A percentile compares a stretch with the other conserved stretches of the same genome.
These are phyloP conservation scores for Oryzias celebensis DNA, from an alignment of 2,113 vertebrate genomes.

Conservation along the genomic window DNA sequence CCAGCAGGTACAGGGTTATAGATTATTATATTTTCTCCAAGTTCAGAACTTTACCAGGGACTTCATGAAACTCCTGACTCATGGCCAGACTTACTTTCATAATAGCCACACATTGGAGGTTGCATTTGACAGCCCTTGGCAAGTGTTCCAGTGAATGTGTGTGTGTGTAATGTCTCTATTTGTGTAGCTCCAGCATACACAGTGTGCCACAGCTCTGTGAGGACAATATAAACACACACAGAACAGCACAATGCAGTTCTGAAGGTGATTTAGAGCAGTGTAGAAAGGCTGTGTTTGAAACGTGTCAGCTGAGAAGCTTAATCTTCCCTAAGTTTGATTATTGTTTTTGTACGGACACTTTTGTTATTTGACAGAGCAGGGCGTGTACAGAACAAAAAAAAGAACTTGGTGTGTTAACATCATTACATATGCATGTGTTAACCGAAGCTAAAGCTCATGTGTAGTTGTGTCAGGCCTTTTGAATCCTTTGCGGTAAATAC, in stretches of 20 bases:
- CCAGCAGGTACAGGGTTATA: constrained; percentile 58
- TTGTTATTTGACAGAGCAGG: constrained; percentile 29
- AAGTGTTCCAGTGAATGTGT: constrained; percentile 22
- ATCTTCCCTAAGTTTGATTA: constrained; percentile 44
- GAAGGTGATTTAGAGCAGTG: constrained; percentile 56
- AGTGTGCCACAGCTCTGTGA: constrained; percentile 24
- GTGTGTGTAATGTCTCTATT: constrained; percentile 33
- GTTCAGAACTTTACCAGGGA: constrained; percentile 57
- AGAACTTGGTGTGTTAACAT: constrained; percentile 10
- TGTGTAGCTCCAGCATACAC: constrained; percentile 16
- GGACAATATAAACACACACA: constrained; percentile 35
- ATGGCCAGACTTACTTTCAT: constrained; percentile 58
- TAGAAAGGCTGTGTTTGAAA: constrained; percentile 58
- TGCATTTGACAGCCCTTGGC: constrained; percentile 54
- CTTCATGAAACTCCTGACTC: constrained; percentile 59
- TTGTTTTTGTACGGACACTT: constrained; percentile 57
- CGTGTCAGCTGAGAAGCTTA: constrained; percentile 47
- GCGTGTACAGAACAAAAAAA: constrained; percentile 15
- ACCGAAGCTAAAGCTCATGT: constrained; percentile 10
- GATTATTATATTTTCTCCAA: constrained; percentile 53
- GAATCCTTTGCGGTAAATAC: not conserved
- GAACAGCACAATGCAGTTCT: constrained; percentile 4
- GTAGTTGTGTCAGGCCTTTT: constrained; percentile 4
- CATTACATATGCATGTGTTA: constrained; percentile 4
- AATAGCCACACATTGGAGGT: constrained; percentile 52